phyloP scores from a whole-genome alignment of 2,113 vertebrate species.

The Eira barbara region DNA sequence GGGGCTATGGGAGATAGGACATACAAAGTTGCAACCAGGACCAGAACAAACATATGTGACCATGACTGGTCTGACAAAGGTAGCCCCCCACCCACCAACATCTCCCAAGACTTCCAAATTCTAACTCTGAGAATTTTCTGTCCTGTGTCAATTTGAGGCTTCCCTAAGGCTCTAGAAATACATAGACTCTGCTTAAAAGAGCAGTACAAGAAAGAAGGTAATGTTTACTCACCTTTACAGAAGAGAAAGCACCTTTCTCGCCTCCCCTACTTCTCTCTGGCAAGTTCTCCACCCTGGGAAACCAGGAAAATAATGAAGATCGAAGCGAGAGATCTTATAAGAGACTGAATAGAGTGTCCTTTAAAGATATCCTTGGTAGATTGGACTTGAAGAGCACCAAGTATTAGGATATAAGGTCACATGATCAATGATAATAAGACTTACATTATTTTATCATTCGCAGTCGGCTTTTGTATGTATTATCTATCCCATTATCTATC shows the following conservation, averaged over 20 bases:
- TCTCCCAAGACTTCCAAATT: not conserved
- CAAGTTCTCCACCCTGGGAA: not conserved
- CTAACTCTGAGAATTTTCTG: not conserved
- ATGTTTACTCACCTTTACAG: not conserved
- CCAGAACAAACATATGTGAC: not conserved
- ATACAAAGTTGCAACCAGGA: not conserved
- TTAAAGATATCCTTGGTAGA: not conserved
- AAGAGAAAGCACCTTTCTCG: not conserved
- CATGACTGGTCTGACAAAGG: fast-evolving
- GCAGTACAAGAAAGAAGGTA: not conserved
- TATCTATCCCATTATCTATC: not conserved
- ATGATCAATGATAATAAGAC: not conserved
- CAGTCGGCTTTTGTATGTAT: not conserved
- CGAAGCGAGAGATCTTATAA: not conserved
- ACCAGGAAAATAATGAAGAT: not conserved
- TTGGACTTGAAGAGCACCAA: not conserved
- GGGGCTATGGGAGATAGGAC: not conserved
- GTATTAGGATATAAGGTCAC: not conserved
- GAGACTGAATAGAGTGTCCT: not conserved
- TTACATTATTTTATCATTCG: not conserved
- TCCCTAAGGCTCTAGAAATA: not conserved
- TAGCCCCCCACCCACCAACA: not conserved
- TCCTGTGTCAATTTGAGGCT: not conserved
- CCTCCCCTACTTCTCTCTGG: not conserved
- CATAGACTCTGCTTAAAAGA: not conserved